Percentiles rank a stretch among this genome's conserved stretches.
Evolutionary conservation across 2,113 vertebrate genomes (phyloP).

Genomic region (Prochilodus magdalenae): DNA sequence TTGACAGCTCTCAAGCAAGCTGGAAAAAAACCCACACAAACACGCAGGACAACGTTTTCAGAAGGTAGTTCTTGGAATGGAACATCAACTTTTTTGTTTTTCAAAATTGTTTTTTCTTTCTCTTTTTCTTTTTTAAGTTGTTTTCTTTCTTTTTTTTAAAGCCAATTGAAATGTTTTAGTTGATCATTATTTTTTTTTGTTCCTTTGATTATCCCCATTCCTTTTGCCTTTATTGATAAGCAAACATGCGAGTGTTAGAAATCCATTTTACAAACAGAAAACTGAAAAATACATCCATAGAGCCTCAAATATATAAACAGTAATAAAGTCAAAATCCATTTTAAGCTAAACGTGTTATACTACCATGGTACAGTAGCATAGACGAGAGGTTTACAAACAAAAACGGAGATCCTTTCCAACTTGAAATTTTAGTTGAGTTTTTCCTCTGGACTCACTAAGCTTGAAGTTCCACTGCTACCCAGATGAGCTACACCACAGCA

Average conservation of each 20-base stretch:
- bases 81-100: conserved; percentile 65
- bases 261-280: conserved; percentile 94
- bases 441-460: conserved; percentile 10
- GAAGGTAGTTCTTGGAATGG: conserved; percentile 85
- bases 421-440: conserved; percentile 50
- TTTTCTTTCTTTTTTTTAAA: conserved; percentile 7
- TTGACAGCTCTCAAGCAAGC: too few species aligned
- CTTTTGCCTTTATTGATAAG: conserved; percentile 96
- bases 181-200: conserved; percentile 24
- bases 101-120: neutral
- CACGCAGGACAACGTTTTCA: conserved; percentile 81
- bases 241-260: conserved; percentile 98
- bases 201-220: conserved; percentile 80
- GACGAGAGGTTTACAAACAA: conserved; percentile 38
- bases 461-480: conserved; percentile 12
- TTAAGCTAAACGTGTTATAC: conserved; percentile 83
- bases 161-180: too few species aligned
- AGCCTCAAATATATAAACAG: conserved; percentile 98
- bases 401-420: conserved; percentile 13
- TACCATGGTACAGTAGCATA: conserved; percentile 86
- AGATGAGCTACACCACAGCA: conserved; percentile 23
- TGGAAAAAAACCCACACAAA: conserved; percentile 44
- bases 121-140: conserved; percentile 3
- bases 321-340: conserved; percentile 97
- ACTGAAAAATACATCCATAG: conserved; percentile 99